Evolutionary conservation across 1,140 invertebrate genomes (phyloP).

Genomic region (Eulimnadia texana): DNA sequence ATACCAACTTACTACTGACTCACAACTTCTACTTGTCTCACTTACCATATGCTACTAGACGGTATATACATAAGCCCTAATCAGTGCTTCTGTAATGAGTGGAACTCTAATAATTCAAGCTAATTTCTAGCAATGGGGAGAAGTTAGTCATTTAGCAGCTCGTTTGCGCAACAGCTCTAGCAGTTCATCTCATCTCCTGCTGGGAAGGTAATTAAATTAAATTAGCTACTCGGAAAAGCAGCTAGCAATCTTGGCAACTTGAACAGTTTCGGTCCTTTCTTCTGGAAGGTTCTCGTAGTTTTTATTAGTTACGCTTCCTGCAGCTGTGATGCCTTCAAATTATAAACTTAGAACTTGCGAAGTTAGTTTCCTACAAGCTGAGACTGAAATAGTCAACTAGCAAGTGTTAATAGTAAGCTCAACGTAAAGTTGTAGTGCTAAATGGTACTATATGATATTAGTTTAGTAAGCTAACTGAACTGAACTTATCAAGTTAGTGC

Average conservation of each 20-base stretch:
- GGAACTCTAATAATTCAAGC: not conserved
- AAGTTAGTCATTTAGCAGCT: not conserved
- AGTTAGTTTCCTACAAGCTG: too few relatives aligned
- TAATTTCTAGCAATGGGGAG: not conserved
- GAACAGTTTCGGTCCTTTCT: not conserved
- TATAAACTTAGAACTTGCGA: too few relatives aligned
- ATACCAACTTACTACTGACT: too few relatives aligned
- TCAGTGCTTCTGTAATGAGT: not conserved
- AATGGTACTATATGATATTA: too few relatives aligned
- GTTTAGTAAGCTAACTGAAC: too few relatives aligned
- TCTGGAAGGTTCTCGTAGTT: too few relatives aligned
- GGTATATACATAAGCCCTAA: too few relatives aligned
- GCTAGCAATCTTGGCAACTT: not conserved
- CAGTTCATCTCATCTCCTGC: not conserved
- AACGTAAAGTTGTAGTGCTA: too few relatives aligned
- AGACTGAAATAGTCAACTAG: too few relatives aligned
- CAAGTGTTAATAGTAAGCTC: not conserved
- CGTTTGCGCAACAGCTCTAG: not conserved
- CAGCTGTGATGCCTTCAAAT: not conserved
- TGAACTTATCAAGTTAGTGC: too few relatives aligned
- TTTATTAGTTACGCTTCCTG: not conserved
- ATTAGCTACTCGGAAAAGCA: not conserved
- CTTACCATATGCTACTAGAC: too few relatives aligned
- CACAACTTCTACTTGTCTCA: too few relatives aligned
- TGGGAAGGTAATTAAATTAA: not conserved